These are phyloP conservation scores for Lamprologus ornatipinnis DNA, from an alignment of 2,113 vertebrate species.

Conservation along the genomic window DNA sequence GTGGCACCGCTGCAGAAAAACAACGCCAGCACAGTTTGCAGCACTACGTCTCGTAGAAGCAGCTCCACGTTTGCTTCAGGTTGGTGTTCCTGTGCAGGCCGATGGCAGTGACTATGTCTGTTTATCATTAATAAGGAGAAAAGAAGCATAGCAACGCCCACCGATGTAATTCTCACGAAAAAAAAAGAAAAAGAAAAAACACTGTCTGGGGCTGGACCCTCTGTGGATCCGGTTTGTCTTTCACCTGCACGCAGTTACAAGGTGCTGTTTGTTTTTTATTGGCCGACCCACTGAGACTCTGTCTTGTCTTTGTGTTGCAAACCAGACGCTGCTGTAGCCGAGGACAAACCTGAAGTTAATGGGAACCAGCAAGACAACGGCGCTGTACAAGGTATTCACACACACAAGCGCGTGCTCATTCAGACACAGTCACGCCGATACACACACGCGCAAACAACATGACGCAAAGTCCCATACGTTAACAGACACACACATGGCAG, in stretches of 20 bases:
- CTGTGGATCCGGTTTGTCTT: background rate
- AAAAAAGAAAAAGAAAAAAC: background rate
- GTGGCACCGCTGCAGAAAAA: background rate
- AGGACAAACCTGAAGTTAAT: conserved; percentile 61
- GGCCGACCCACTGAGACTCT: conserved; percentile 32
- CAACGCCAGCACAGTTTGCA: background rate
- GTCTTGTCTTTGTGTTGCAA: conserved; percentile 24
- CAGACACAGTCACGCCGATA: background rate
- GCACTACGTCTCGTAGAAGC: background rate
- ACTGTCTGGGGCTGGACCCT: background rate
- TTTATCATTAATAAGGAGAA: background rate
- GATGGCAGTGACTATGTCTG: background rate
- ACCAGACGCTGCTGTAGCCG: conserved; percentile 50
- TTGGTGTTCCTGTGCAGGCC: background rate
- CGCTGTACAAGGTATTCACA: conserved; percentile 48
- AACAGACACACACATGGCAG: conserved; percentile 17
- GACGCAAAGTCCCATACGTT: background rate
- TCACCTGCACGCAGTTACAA: background rate
- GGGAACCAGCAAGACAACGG: conserved; percentile 65
- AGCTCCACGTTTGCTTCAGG: background rate
- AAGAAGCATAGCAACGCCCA: background rate
- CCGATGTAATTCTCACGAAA: background rate
- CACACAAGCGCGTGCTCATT: background rate
- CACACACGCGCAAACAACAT: background rate
- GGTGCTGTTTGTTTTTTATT: conserved; percentile 5